phyloP scores from a whole-genome alignment of 2,113 vertebrate genomes.

The Menura novaehollandiae region DNA sequence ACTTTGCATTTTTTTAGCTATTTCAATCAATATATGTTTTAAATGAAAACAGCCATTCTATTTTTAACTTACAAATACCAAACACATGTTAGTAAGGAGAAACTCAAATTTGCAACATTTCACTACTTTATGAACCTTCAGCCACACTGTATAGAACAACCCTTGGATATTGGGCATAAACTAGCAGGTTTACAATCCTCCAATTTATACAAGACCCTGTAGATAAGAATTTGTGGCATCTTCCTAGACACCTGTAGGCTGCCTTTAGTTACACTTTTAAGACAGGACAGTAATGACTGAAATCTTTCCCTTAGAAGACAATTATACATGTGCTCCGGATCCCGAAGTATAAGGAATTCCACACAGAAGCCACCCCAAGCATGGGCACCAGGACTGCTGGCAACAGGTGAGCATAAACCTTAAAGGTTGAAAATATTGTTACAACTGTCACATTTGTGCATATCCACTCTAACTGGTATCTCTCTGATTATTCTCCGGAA shows the following conservation, averaged over 20 bases:
- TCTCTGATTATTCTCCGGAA: background rate
- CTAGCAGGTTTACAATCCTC: background rate
- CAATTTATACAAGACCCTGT: background rate
- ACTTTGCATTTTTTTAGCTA: background rate
- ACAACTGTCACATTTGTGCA: background rate
- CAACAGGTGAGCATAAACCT: background rate
- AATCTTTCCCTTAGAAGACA: background rate
- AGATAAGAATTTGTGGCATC: background rate
- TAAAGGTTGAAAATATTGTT: background rate
- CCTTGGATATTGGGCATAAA: background rate
- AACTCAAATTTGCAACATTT: background rate
- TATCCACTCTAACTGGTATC: no score
- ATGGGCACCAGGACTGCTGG: background rate
- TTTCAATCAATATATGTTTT: background rate
- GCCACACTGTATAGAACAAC: background rate
- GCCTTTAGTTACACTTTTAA: background rate
- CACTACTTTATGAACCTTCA: background rate
- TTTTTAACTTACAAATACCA: background rate
- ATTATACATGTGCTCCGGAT: background rate
- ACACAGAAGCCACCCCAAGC: background rate
- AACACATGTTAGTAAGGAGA: background rate
- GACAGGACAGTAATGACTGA: background rate
- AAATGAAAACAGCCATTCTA: background rate
- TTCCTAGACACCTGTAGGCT: background rate
- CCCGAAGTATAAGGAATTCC: rapidly evolving